Percentiles rank a stretch among this genome's conserved stretches.
These are phyloP conservation scores for Lasioglossum lativentre DNA, from an alignment of 2,888 invertebrate species.

Conservation along the genomic window DNA sequence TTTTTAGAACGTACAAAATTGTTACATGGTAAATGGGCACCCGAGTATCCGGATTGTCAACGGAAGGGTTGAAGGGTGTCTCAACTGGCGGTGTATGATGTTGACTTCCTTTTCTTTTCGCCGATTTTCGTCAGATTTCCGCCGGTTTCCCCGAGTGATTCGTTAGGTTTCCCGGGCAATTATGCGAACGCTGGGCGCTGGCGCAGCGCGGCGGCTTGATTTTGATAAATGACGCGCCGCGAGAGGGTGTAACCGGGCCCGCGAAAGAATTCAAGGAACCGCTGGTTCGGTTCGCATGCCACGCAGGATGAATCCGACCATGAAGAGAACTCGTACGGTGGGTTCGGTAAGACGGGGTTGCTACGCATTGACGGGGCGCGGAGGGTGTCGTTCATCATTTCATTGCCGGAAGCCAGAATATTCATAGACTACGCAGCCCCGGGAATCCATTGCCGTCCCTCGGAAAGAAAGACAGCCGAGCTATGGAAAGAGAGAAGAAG, in stretches of 20 bases:
- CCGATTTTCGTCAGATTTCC: constrained; percentile 34
- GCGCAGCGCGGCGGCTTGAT: constrained; percentile 72
- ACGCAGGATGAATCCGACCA: constrained; percentile 72
- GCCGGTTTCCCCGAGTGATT: constrained; percentile 24
- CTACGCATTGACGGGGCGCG: constrained; percentile 59
- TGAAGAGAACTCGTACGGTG: constrained; percentile 60
- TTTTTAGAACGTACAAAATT: too few relatives aligned
- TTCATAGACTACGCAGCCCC: constrained; percentile 78
- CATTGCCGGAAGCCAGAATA: constrained; percentile 79
- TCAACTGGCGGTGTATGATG: neutral
- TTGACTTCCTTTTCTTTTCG: neutral
- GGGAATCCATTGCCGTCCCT: constrained; percentile 39
- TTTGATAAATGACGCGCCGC: constrained; percentile 77
- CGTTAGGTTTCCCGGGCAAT: constrained; percentile 57
- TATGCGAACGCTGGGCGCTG: constrained; percentile 50
- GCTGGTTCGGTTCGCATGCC: constrained; percentile 80
- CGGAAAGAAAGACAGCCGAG: constrained; percentile 57
- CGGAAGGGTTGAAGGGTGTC: neutral
- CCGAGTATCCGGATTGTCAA: neutral
- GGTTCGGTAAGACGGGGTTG: constrained; percentile 53
- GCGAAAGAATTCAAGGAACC: constrained; percentile 80
- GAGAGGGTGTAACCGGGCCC: constrained; percentile 52
- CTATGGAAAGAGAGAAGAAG: constrained; percentile 51
- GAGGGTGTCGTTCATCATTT: constrained; percentile 81
- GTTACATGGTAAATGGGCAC: neutral